Base-by-base conservation (phyloP, 1,140 invertebrate species). In the Neodiprion virginianus region DNA sequence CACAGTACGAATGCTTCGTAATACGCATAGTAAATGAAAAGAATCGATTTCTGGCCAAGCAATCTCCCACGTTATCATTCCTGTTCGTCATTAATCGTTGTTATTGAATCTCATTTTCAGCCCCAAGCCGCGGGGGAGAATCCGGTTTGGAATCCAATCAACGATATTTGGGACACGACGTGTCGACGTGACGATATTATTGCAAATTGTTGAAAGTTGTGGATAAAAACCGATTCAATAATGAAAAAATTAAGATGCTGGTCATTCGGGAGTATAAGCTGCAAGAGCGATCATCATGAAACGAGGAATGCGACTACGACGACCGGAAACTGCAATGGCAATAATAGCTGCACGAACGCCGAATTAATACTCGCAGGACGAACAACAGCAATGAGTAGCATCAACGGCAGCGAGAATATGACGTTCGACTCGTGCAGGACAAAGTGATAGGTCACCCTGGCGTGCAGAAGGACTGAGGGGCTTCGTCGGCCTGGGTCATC, bases 401-500 rank as follows among this genome's bases (percentile, higher is more conserved):
- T 61, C 71, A 67, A 69, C 67, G 68, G 49, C 10, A 2, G 21
- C 21, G 21, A 28, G 50, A 68, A 50, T 50, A 61, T 10, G 53
- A 69, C 48, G 48, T 48, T 61, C 8, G 47, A 74, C 69, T 48
- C 61, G 53, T 61, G 11, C 28, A 40, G 23, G 12, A 70, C 69
- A 69, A 40, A 53, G 67, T 74, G 73, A 21, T 47, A 11, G 28
- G 80, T 77, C 82, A 85, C 74, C 84, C 83, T 87, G 86, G 84
- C 84, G 80, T 85, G 85, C 79, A 82, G 80, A 72, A 85, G 53
- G 53, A 61, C 53, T 84, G 77, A 80, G 80, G 72, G 80, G 78
- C 79, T 14, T 17, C 81, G 83, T 70, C 80, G 81, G 80, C 81
- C 80, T 81, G 80, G 85, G 80, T 83, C 79, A 76, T 81, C 81